phyloP scores from a whole-genome alignment of 2,113 vertebrate genomes.

The Hiodon alosoides region DNA sequence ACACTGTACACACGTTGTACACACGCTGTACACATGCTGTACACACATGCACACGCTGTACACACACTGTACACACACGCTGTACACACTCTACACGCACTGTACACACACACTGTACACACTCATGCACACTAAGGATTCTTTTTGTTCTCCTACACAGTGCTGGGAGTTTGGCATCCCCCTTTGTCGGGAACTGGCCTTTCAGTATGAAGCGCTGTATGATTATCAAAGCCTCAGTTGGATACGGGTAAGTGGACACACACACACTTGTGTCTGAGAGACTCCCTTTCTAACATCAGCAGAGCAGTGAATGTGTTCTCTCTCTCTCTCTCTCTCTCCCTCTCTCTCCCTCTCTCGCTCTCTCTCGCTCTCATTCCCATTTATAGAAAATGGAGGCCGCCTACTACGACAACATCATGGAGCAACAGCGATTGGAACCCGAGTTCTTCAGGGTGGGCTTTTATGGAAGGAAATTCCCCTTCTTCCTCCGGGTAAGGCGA shows the following conservation, averaged over 20 bases:
- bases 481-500: conserved; percentile 88
- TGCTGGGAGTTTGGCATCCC: conserved; percentile 97
- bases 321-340: background rate
- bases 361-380: conserved; percentile 9
- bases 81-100: background rate
- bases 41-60: too few relatives aligned
- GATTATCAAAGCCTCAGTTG: conserved; percentile 98
- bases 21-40: too few relatives aligned
- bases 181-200: conserved; percentile 88
- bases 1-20: too few relatives aligned
- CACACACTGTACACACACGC: too few relatives aligned
- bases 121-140: background rate
- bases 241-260: conserved; percentile 87
- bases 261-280: background rate
- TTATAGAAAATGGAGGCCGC: conserved; percentile 96
- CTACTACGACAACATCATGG: conserved; percentile 96
- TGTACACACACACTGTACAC: background rate
- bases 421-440: conserved; percentile 91
- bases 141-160: conserved; percentile 53
- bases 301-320: background rate
- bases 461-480: conserved; percentile 95
- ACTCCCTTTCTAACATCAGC: background rate
- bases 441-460: conserved; percentile 97
- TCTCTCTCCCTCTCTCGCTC: too few relatives aligned
- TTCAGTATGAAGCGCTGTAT: conserved; percentile 90